Evolutionary conservation across 2,888 invertebrate species (phyloP).

Genomic region (Crepidodera aurea): DNA sequence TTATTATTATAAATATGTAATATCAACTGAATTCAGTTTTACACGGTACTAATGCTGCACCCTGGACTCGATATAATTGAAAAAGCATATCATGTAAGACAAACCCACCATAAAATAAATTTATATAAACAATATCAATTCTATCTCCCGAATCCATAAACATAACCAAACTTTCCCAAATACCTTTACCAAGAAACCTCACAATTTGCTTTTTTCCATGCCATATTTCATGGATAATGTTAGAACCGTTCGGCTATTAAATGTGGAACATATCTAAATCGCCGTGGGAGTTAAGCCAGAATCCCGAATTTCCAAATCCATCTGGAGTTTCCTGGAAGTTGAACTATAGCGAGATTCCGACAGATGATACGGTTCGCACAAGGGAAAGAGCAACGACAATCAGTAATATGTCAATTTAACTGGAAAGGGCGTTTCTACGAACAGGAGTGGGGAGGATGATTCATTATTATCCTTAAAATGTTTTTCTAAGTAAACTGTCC

Average conservation of each 20-base stretch:
- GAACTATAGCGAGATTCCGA: conserved; percentile 8
- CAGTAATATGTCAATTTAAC: conserved; percentile 3
- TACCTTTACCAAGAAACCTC: conserved; percentile 14
- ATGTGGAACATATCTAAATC: conserved; percentile 20
- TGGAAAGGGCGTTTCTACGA: background rate
- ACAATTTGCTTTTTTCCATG: background rate
- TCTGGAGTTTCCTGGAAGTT: conserved; percentile 19
- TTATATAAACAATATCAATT: too few relatives aligned
- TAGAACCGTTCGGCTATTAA: conserved; percentile 4
- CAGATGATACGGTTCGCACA: conserved; percentile 6
- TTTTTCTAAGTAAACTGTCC: too few relatives aligned
- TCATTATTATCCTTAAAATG: too few relatives aligned
- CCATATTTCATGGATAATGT: conserved; percentile 21
- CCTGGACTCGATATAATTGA: too few relatives aligned
- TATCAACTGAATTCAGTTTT: too few relatives aligned
- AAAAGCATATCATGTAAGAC: too few relatives aligned
- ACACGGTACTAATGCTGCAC: too few relatives aligned
- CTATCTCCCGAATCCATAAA: too few relatives aligned
- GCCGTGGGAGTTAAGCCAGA: conserved; percentile 20
- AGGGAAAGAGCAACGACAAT: conserved; percentile 1
- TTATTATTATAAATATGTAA: too few relatives aligned
- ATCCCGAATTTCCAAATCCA: conserved; percentile 9
- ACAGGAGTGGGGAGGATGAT: too few relatives aligned
- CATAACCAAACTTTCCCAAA: conserved; percentile 3
- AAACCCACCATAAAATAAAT: too few relatives aligned